Base-by-base conservation (phyloP, 2,113 vertebrate species). In the Hyaena hyaena region DNA sequence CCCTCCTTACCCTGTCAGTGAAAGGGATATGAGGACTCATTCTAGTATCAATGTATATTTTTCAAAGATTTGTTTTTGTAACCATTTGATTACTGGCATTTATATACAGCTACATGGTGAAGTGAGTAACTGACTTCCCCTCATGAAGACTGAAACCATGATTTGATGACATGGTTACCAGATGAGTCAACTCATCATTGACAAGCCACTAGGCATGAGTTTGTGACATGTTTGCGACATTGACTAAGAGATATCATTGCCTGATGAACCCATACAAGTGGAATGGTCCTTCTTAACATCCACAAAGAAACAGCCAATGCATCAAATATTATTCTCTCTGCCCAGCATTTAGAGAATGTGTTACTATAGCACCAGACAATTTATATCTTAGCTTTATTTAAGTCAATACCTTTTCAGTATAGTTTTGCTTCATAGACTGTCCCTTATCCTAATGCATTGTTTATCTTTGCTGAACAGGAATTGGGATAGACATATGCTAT, bases 21-120 rank as follows among this genome's bases (percentile, higher is more conserved):
- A 82, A 79, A 65, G 53, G 94, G 93, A 95, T 50, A 74, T 58
- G 84, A 90, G 69, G 83, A 82, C 53, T 66, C n/a, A 90, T 74
- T 90, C 33, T 31, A 73, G 21, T 24, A 58, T n/a, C 31, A 4
- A 66, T 73, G 50, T 19, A 19, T 39, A 35, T 86, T 83, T 90
- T 63, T 58, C 35, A 63, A 88, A 79, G 43, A 21, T 95, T 86
- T 91, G 43, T 92, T 80, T 95, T 88, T 80, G 61, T 93, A 17
- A 69, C 26, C 63, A 48, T 43, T 89, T 87, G 71, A 95, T 92
- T 93, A 68, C 35, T 92, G 26, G 21, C 14, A 33, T 93, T 86
- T 90, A 74, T 12, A 65, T 74, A 82, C 28, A 77, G 9, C 79
- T 79, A 86, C 50, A 43, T 86, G n/a, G 28, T 79, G 88, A 85